These are phyloP conservation scores for Chymomyza caudatula DNA, from an alignment of 2,888 invertebrate genomes.

Conservation along the genomic window DNA sequence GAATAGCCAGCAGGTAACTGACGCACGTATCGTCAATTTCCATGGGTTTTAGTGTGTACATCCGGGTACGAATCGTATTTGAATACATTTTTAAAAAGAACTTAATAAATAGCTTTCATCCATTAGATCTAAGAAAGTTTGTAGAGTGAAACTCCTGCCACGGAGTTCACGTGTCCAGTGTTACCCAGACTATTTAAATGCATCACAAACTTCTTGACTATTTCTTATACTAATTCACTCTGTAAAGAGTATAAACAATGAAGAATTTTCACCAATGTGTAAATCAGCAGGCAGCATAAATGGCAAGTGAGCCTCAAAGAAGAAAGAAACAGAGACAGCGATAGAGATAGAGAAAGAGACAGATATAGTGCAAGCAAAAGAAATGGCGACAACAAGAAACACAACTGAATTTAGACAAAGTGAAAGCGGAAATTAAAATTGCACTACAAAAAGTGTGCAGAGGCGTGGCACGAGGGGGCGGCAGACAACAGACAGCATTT, in stretches of 20 bases:
- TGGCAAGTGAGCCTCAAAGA: constrained; percentile 31
- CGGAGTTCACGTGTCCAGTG: no score
- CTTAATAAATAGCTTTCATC: no score
- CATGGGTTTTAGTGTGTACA: no score
- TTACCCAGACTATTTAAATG: not conserved
- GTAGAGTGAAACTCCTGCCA: no score
- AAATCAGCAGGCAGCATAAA: constrained; percentile 54
- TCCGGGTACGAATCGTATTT: no score
- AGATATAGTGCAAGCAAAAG: constrained; percentile 22
- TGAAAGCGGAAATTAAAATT: constrained; percentile 72
- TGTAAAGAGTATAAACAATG: not conserved
- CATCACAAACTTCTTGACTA: not conserved
- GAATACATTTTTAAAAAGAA: no score
- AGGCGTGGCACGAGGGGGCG: not conserved
- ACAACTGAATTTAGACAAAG: constrained; percentile 66
- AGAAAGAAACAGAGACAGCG: constrained; percentile 12
- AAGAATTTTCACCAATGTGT: constrained; percentile 42
- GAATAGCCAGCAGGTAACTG: no score
- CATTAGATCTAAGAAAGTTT: no score
- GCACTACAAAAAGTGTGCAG: constrained; percentile 54
- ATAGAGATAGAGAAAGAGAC: constrained; percentile 11
- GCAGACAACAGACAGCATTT: constrained; percentile 38
- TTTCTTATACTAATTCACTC: not conserved
- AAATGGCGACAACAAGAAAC: constrained; percentile 21
- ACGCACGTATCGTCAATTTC: no score